A percentile compares a stretch with the other conserved stretches of the same genome.
Conservation (phyloP, 2,797 vertebrate species). For the Pogoniulus pusillus region DNA sequence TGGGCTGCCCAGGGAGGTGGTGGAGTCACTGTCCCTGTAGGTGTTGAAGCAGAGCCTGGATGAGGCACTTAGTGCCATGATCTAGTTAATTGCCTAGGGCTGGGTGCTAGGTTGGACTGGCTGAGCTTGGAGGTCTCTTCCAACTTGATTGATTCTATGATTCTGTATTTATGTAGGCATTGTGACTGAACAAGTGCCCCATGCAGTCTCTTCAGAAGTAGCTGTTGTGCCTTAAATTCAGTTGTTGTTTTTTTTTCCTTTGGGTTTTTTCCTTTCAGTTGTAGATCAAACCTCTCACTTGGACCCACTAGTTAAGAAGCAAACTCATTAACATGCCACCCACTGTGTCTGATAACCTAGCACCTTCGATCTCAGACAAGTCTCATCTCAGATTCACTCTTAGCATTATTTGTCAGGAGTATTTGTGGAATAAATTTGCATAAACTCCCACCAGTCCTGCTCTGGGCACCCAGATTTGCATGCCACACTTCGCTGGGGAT, state of each 20-base stretch:
- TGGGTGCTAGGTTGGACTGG: no score
- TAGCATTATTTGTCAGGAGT: constrained; percentile 29
- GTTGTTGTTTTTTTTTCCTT: not conserved
- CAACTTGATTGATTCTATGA: no score
- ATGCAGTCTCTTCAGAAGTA: constrained; percentile 10
- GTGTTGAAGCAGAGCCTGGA: no score
- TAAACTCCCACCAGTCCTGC: not conserved
- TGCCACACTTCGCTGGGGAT: not conserved
- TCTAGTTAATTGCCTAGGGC: no score
- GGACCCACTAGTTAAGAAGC: constrained; percentile 7
- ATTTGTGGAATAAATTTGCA: constrained; percentile 44
- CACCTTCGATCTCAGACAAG: constrained; percentile 49
- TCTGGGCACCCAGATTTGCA: not conserved
- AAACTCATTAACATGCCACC: constrained; percentile 58
- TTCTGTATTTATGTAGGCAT: constrained; percentile 33
- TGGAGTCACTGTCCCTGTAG: no score
- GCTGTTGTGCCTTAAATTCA: constrained; percentile 34
- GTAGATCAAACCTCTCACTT: constrained; percentile 38
- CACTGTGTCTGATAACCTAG: constrained; percentile 60
- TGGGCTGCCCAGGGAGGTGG: no score
- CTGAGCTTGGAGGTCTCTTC: no score
- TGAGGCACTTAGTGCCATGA: no score
- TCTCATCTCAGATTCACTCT: constrained; percentile 28
- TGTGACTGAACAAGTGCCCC: constrained; percentile 5
- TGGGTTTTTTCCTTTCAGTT: constrained; percentile 37